Percentiles rank a stretch among this genome's conserved stretches.
These are phyloP conservation scores for Lycaon pictus DNA, from an alignment of 2,113 vertebrate genomes.

Conservation along the genomic window DNA sequence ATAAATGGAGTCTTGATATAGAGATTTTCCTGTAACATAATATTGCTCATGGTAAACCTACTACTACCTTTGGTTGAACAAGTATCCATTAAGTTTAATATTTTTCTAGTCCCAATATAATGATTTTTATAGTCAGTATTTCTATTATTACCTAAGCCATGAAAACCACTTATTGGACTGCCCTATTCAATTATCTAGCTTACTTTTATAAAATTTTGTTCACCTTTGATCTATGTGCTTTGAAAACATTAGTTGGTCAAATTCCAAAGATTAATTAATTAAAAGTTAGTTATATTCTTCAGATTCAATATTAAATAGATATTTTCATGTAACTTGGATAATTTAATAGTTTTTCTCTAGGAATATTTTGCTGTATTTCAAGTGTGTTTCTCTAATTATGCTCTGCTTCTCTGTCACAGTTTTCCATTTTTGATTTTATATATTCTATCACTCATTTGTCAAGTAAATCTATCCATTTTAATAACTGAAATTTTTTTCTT, in stretches of 20 bases:
- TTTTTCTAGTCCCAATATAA: background rate
- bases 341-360: conserved; percentile 23
- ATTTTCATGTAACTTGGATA: background rate
- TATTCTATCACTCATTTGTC: background rate
- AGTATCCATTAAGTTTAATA: background rate
- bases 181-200: background rate
- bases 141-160: background rate
- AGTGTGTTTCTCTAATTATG: background rate
- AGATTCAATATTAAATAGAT: background rate
- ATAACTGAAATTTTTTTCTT: background rate
- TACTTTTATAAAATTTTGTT: conserved; percentile 38
- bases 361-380: conserved; percentile 39
- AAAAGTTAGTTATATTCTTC: background rate
- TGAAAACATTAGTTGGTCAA: background rate
- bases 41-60: background rate
- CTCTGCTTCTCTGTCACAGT: background rate
- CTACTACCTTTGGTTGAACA: background rate
- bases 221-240: background rate
- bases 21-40: background rate
- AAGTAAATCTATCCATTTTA: conserved; percentile 33
- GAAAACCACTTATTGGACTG: background rate
- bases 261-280: background rate
- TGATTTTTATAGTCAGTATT: conserved; percentile 5
- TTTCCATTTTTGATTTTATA: background rate
- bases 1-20: background rate